Conservation (phyloP, 1,140 invertebrate species). For the Pseudomyrmex dendroicus region DNA sequence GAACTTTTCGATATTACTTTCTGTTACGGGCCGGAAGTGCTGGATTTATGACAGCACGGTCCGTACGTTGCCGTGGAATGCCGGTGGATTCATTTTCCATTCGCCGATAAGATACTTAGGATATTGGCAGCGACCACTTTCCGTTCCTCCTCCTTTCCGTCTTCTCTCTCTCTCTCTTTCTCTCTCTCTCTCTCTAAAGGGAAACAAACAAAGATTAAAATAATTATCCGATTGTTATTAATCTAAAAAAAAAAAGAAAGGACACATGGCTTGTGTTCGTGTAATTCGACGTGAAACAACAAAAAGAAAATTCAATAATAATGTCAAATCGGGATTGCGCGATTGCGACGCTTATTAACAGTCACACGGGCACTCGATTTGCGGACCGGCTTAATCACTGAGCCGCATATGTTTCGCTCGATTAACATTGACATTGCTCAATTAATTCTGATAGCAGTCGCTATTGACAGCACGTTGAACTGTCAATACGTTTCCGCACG, state of each 20-base stretch:
- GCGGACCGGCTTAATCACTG: constrained; percentile 46
- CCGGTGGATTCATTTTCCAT: constrained; percentile 75
- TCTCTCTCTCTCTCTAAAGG: not conserved
- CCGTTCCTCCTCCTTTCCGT: not conserved
- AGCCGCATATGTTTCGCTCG: constrained; percentile 51
- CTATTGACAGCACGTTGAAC: constrained; percentile 51
- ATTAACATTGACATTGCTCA: constrained; percentile 58
- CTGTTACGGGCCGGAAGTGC: constrained; percentile 76
- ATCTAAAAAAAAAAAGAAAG: too few species aligned
- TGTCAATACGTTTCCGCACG: constrained; percentile 37
- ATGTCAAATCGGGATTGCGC: constrained; percentile 26
- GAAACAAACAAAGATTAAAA: not conserved
- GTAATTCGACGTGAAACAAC: too few species aligned
- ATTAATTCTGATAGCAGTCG: constrained; percentile 58
- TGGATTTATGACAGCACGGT: constrained; percentile 76
- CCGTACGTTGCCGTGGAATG: constrained; percentile 69
- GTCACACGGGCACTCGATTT: constrained; percentile 38
- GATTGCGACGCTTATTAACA: constrained; percentile 26
- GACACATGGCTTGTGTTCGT: too few species aligned
- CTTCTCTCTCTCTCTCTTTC: not conserved
- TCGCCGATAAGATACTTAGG: constrained; percentile 68
- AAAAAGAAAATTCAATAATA: constrained; percentile 48
- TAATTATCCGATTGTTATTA: not conserved
- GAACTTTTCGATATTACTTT: constrained; percentile 79
- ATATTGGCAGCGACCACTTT: constrained; percentile 28